Evolutionary conservation across 2,797 vertebrate species (phyloP).

Genomic region (Parotocinclus haroldoi): DNA sequence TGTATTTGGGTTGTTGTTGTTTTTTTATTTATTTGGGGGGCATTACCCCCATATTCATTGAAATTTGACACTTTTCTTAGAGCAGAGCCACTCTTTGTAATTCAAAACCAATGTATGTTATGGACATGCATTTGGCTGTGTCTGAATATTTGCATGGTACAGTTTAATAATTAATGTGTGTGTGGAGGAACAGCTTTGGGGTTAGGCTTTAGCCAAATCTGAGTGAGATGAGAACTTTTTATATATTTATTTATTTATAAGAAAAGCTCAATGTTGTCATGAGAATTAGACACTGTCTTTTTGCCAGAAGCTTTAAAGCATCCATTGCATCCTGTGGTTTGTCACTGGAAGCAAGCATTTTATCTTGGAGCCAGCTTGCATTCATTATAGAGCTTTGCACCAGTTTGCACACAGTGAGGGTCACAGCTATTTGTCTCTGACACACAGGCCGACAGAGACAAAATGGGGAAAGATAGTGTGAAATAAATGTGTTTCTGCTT

Average conservation of each 20-base stretch:
- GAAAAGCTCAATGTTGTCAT: constrained; percentile 13
- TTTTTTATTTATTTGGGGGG: too few species aligned
- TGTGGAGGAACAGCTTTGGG: constrained; percentile 1
- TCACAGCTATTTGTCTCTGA: constrained; percentile 49
- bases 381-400: constrained; percentile 51
- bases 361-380: constrained; percentile 49
- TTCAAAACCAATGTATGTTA: constrained; percentile 1
- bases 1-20: too few species aligned
- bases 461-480: constrained; percentile 51
- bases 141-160: constrained; percentile 1
- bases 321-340: constrained; percentile 35
- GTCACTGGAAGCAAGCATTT: constrained; percentile 46
- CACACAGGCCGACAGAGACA: constrained; percentile 50
- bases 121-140: constrained; percentile 1
- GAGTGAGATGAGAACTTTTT: not conserved
- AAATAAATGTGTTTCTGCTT: constrained; percentile 46
- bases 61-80: too few species aligned
- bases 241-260: not conserved
- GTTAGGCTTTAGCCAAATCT: constrained; percentile 4
- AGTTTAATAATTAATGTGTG: constrained; percentile 12
- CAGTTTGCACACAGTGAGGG: constrained; percentile 47
- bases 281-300: constrained; percentile 26
- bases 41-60: too few species aligned
- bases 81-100: not conserved
- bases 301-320: constrained; percentile 31